Evolutionary conservation across 2,888 invertebrate species (phyloP).

Genomic region (Herminia tarsipennalis): DNA sequence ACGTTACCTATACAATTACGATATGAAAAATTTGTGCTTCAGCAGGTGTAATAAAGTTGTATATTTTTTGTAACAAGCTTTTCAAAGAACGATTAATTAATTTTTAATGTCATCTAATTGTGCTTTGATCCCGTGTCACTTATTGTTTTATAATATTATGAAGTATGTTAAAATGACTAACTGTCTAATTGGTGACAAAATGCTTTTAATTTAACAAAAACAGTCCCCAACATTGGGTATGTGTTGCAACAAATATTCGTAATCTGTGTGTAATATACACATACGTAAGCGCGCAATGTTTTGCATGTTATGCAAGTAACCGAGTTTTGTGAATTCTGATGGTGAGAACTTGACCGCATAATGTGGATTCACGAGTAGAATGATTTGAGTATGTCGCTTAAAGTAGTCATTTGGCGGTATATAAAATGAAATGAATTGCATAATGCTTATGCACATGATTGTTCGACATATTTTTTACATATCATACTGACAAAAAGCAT

Average conservation of each 20-base stretch:
- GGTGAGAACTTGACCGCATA: slow-evolving; percentile 54
- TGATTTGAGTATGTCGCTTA: slow-evolving; percentile 64
- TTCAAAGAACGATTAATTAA: too few species aligned
- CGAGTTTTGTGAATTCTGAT: slow-evolving; percentile 55
- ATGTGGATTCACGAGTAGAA: slow-evolving; percentile 61
- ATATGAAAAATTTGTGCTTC: not conserved
- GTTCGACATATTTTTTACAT: slow-evolving; percentile 34
- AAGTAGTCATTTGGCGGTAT: slow-evolving; percentile 76
- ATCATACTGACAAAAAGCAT: slow-evolving; percentile 48
- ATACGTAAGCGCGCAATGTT: slow-evolving; percentile 60
- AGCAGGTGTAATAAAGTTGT: not conserved
- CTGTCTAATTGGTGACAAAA: slow-evolving; percentile 23
- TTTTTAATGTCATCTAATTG: too few species aligned
- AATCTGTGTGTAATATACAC: slow-evolving; percentile 53
- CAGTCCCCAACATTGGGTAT: slow-evolving; percentile 37
- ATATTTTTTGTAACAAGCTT: not conserved
- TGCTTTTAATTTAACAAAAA: slow-evolving; percentile 32
- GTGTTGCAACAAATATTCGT: slow-evolving; percentile 39
- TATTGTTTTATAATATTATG: slow-evolving; percentile 17
- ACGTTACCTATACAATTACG: too few species aligned
- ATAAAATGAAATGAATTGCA: slow-evolving; percentile 53
- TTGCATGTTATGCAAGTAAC: slow-evolving; percentile 71
- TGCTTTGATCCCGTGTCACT: slow-evolving; percentile 39
- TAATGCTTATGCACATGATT: slow-evolving; percentile 69
- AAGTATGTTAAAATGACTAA: slow-evolving; percentile 11